phyloP scores from a whole-genome alignment of 2,113 vertebrate genomes.

The Erinaceus europaeus region DNA sequence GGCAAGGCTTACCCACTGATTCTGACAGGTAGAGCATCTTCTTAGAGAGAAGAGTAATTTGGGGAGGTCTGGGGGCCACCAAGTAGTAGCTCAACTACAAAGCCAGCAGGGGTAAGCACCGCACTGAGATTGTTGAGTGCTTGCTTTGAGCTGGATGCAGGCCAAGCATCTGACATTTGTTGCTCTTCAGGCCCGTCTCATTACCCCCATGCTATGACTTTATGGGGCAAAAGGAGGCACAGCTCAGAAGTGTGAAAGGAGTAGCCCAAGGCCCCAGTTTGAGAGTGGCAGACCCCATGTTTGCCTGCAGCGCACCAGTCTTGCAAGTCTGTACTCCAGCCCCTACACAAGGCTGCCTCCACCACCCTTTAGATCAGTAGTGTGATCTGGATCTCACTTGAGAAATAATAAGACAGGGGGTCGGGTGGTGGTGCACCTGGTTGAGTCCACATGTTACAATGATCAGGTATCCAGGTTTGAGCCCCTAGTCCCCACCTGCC shows the following conservation, averaged over 20 bases:
- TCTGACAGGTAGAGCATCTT: too few species aligned
- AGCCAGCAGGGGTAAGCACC: not conserved
- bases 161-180: not conserved
- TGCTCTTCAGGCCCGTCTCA: not conserved
- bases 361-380: too few species aligned
- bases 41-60: not conserved
- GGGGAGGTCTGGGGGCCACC: not conserved
- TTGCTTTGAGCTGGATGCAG: too few species aligned
- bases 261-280: not conserved
- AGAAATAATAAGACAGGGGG: not conserved
- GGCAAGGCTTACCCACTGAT: too few species aligned
- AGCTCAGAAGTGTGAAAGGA: not conserved
- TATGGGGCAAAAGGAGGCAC: not conserved
- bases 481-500: too few species aligned
- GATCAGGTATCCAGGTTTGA: too few species aligned
- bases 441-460: too few species aligned
- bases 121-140: rapidly evolving
- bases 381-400: not conserved
- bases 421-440: too few species aligned
- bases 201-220: not conserved
- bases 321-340: not conserved
- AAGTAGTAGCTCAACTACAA: not conserved
- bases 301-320: not conserved
- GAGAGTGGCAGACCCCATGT: not conserved
- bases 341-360: not conserved